A percentile compares a stretch with the other conserved stretches of the same genome.
phyloP scores from a whole-genome alignment of 2,888 invertebrate genomes.

The Lysandra bellargus region DNA sequence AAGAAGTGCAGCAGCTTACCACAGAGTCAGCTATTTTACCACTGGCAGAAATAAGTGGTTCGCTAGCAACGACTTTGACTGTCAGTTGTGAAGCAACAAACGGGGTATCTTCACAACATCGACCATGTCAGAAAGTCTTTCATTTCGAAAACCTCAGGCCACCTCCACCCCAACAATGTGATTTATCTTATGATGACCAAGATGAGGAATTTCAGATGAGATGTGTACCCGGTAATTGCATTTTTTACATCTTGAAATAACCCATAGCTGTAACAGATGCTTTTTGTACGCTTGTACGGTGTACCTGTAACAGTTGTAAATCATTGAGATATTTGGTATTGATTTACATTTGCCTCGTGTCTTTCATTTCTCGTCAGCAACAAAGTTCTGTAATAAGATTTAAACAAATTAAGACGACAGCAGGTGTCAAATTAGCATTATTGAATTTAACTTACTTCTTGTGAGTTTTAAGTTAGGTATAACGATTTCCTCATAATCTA shows the following conservation, averaged over 20 bases:
- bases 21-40: constrained; percentile 67
- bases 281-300: too few relatives aligned
- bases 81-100: constrained; percentile 69
- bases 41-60: constrained; percentile 63
- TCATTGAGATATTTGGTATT: background rate
- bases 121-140: constrained; percentile 59
- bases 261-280: too few relatives aligned
- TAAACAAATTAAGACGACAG: background rate
- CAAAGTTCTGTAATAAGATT: background rate
- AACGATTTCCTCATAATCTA: too few relatives aligned
- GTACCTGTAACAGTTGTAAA: too few relatives aligned
- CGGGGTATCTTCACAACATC: constrained; percentile 66
- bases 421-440: background rate
- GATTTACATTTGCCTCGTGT: too few relatives aligned
- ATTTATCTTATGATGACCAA: constrained; percentile 59
- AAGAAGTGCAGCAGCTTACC: constrained; percentile 65
- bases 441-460: constrained; percentile 1
- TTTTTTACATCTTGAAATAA: background rate
- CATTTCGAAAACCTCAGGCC: constrained; percentile 67
- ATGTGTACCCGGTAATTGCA: constrained; percentile 64
- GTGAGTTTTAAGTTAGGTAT: background rate
- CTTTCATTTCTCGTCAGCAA: background rate
- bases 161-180: constrained; percentile 65
- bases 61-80: constrained; percentile 57
- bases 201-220: constrained; percentile 71